These are phyloP conservation scores for Dynastes tityus DNA, from an alignment of 2,888 invertebrate species.

Conservation along the genomic window DNA sequence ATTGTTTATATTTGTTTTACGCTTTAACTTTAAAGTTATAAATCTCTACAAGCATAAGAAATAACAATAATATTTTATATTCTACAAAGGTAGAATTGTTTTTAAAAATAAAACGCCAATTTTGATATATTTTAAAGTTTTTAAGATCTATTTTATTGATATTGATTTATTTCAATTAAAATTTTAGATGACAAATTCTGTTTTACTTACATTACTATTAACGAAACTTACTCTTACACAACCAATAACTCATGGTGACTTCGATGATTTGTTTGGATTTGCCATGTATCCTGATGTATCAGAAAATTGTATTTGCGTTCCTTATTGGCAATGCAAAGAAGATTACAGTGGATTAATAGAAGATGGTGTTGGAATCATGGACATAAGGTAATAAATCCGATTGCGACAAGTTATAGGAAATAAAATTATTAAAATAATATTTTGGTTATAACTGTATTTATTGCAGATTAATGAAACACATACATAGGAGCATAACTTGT, in stretches of 20 bases:
- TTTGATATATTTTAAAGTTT: too few species aligned
- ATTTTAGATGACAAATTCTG: constrained; percentile 25
- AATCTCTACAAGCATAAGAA: too few species aligned
- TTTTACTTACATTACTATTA: constrained; percentile 23
- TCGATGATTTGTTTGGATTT: constrained; percentile 19
- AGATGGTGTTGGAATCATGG: constrained; percentile 61
- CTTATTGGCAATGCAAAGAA: constrained; percentile 66
- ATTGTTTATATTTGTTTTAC: too few species aligned
- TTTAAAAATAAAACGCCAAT: too few species aligned
- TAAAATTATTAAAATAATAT: too few species aligned
- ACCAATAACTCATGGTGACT: constrained; percentile 18
- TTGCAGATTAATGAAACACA: constrained; percentile 34
- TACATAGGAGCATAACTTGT: constrained; percentile 42
- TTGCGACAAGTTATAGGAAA: not conserved
- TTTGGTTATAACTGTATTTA: too few species aligned
- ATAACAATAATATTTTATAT: too few species aligned
- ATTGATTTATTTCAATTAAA: not conserved
- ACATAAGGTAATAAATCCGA: constrained; percentile 59
- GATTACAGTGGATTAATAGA: constrained; percentile 64
- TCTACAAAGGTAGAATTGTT: too few species aligned
- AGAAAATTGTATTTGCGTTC: constrained; percentile 64
- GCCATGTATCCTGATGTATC: constrained; percentile 14
- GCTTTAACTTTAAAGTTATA: too few species aligned
- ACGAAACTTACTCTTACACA: constrained; percentile 3
- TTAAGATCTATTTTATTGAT: too few species aligned